phyloP scores from a whole-genome alignment of 2,888 invertebrate species.

The Galerucella calmariensis region DNA sequence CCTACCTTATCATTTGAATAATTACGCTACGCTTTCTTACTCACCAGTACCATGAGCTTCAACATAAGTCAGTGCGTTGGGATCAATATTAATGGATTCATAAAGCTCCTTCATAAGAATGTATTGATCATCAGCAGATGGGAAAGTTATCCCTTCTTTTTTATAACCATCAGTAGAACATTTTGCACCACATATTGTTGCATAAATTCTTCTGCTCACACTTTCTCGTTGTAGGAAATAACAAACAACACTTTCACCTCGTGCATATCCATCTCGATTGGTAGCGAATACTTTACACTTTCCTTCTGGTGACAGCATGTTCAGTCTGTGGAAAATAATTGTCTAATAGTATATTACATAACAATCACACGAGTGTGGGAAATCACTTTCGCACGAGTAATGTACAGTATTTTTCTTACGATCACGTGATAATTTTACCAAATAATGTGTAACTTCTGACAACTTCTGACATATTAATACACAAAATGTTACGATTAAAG shows the following conservation, averaged over 20 bases:
- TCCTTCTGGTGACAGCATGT: conserved; percentile 36
- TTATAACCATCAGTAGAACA: conserved; percentile 69
- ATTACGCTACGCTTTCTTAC: background rate
- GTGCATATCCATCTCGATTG: conserved; percentile 45
- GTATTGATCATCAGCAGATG: conserved; percentile 54
- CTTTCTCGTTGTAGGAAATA: conserved; percentile 64
- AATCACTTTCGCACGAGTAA: too few relatives aligned
- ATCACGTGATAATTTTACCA: too few relatives aligned
- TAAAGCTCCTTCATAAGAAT: conserved; percentile 67
- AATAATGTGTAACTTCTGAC: too few relatives aligned
- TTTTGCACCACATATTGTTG: conserved; percentile 67
- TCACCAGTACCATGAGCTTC: conserved; percentile 73
- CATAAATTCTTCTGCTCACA: conserved; percentile 65
- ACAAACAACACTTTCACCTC: conserved; percentile 65
- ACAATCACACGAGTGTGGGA: too few relatives aligned
- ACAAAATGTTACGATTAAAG: too few relatives aligned
- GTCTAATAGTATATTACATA: too few relatives aligned
- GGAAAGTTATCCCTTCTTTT: conserved; percentile 54
- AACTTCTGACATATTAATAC: too few relatives aligned
- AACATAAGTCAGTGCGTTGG: conserved; percentile 67
- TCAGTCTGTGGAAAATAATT: conserved; percentile 30
- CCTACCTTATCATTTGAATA: too few relatives aligned
- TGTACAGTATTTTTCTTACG: too few relatives aligned
- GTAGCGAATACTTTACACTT: conserved; percentile 42
- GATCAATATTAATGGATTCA: conserved; percentile 66